Base-by-base conservation (phyloP, 2,797 vertebrate species). In the Botia almorhae region DNA sequence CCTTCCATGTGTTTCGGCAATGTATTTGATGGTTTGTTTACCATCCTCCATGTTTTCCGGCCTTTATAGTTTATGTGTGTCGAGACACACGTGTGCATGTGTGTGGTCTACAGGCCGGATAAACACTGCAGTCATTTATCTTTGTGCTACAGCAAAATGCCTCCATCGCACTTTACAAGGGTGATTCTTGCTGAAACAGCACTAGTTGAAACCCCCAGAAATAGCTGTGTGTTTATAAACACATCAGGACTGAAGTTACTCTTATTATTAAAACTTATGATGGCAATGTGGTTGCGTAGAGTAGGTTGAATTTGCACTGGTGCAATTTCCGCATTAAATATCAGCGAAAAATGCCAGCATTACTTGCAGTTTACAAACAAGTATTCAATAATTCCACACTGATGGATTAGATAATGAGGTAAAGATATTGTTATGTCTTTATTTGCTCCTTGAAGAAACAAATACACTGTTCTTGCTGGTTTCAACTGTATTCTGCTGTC, bases 401-500 rank as follows among this genome's bases (percentile, higher is more conserved):
- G 51, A 72, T 76, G 26, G 11, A 36, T 80, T 56, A 61, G 17
- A 58, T 75, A 68, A 68, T 67, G 26, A 71, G 82, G 88, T 89
- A 75, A 69, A 63, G 16, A 75, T 79, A 76, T 69, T 74, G 80
- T 80, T 80, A 80, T 65, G 71, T 84, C 55, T 83, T 79, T 60
- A 77, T 84, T 78, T 76, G 74, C 43, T 81, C 51, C 75, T 81
- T 72, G 21, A 61, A 76, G 65, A 76, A 78, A 21, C 23, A 36
- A 60, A 23, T 46, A 26, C 43, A 51, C 43, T 29, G 55, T 71
- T 72, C 11, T 56, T 7, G 1, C 26, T 64, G 86, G 87, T 89
- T 90, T 93, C 85, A 84, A 84, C 88, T 89, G 89, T 86, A 87
- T 87, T 89, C 88, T 84, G 76, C 84, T 82, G 86, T 36, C 64